Evolutionary conservation across 2,888 invertebrate species (phyloP).

Genomic region (Pherbina coryleti): DNA sequence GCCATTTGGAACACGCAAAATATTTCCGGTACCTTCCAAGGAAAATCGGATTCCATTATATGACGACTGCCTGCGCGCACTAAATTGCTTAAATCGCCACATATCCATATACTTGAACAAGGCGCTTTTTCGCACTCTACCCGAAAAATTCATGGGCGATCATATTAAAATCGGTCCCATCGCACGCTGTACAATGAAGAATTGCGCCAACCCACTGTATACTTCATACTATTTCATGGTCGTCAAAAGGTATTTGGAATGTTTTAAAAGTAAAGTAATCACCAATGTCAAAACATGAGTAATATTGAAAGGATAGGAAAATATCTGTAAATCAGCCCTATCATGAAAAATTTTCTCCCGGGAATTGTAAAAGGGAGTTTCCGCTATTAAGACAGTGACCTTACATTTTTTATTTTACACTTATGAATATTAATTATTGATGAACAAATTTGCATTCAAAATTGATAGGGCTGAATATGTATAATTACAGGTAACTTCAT

Average conservation of each 20-base stretch:
- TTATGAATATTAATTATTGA: too few relatives aligned
- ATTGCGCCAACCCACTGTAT: constrained; percentile 63
- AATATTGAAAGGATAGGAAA: too few relatives aligned
- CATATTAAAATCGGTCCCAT: constrained; percentile 65
- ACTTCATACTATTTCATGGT: constrained; percentile 67
- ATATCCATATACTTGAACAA: constrained; percentile 60
- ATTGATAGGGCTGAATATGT: too few relatives aligned
- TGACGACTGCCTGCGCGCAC: constrained; percentile 62
- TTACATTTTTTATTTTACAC: too few relatives aligned
- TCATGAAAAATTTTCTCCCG: too few relatives aligned
- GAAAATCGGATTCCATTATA: constrained; percentile 64
- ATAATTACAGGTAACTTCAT: too few relatives aligned
- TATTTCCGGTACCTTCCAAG: constrained; percentile 58
- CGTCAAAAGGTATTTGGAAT: constrained; percentile 60
- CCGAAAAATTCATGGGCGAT: constrained; percentile 63
- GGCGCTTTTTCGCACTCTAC: constrained; percentile 57
- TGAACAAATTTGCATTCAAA: too few relatives aligned
- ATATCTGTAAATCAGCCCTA: too few relatives aligned
- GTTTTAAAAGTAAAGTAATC: too few relatives aligned
- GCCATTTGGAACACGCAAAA: constrained; percentile 63
- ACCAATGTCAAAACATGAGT: too few relatives aligned
- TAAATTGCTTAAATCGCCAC: constrained; percentile 59
- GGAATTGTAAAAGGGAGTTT: too few relatives aligned
- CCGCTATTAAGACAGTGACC: too few relatives aligned
- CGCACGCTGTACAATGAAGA: constrained; percentile 63